A percentile compares a stretch with the other conserved stretches of the same genome.
phyloP scores from a whole-genome alignment of 2,797 vertebrate genomes.

The Xiphorhynchus erythropygius region DNA sequence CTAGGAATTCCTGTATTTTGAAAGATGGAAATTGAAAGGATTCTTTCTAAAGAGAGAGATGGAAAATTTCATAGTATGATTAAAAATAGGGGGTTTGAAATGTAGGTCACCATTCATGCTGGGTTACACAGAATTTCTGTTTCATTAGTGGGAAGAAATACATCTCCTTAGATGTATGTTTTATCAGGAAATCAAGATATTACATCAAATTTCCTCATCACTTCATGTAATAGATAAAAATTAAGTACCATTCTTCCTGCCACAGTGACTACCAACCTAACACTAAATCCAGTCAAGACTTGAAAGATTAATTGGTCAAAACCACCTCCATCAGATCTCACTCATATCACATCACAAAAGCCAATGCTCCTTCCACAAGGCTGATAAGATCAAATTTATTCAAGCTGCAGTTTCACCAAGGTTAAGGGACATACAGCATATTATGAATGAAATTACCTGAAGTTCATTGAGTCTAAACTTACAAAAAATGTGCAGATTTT shows the following conservation, averaged over 20 bases:
- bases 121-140: not conserved
- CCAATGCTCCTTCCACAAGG: not conserved
- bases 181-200: not conserved
- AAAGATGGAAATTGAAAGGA: not conserved
- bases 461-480: not conserved
- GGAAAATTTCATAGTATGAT: not conserved
- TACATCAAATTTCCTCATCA: not conserved
- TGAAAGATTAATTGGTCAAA: not conserved
- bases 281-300: not conserved
- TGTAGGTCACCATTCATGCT: not conserved
- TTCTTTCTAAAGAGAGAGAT: not conserved
- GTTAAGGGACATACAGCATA: not conserved
- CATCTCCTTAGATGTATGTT: not conserved
- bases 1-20: not conserved
- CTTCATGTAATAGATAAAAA: not conserved
- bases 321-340: not conserved
- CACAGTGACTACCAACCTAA: not conserved
- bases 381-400: not conserved
- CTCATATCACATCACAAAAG: not conserved
- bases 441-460: not conserved
- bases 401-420: not conserved
- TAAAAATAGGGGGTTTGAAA: not conserved
- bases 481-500: not conserved
- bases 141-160: not conserved
- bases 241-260: not conserved